Evolutionary conservation across 2,797 vertebrate genomes (phyloP), one percentile per base, ranked within the genome.

Genomic region (Podarcis siculus): DNA sequence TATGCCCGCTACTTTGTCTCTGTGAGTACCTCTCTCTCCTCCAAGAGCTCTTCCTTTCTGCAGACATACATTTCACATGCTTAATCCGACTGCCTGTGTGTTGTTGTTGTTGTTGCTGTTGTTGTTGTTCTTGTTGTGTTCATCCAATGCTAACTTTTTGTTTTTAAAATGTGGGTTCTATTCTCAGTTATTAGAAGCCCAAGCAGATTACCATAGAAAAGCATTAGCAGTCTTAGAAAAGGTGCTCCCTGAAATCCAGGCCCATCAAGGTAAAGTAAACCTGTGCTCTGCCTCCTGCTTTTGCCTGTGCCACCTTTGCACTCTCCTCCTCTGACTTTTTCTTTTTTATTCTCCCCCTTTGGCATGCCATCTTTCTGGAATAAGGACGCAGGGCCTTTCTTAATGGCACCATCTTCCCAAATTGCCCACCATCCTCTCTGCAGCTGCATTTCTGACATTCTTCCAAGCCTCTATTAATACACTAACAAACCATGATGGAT

Each of bases 141-240:
- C 94, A 93, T 92, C 95, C 88, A 67, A 95, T 94, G 96, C 96
- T 97, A 96, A 97, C 94, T 87, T 93, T 96, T 96, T 95, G 95
- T 92, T 95, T 64, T 96, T 94, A 94, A 95, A 96, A 96, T 97
- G 96, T 98, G 96, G 96, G 96, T 97, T 97, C 95, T 98, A 96
- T 98, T 97, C 97, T 96, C 94, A 99, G 99, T 98, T 99, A 96
- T 98, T 99, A 97, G 99, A 99, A 97, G 98, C 98, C 96, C 99
- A 99, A 98, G 99, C 99, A 95, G 99, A 99, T 97, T 99, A 99
- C 98, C 99, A 99, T 97, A 98, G 99, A 97, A 99, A 98, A 97
- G 98, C 99, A 97, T 98, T 99, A 97, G 97, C 98, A 93, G 98
- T 99, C 95, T 98, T 99, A 97, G 99, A 99, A 97, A 98, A 96